Evolutionary conservation across 2,797 vertebrate genomes (phyloP).

Genomic region (Gila robusta): DNA sequence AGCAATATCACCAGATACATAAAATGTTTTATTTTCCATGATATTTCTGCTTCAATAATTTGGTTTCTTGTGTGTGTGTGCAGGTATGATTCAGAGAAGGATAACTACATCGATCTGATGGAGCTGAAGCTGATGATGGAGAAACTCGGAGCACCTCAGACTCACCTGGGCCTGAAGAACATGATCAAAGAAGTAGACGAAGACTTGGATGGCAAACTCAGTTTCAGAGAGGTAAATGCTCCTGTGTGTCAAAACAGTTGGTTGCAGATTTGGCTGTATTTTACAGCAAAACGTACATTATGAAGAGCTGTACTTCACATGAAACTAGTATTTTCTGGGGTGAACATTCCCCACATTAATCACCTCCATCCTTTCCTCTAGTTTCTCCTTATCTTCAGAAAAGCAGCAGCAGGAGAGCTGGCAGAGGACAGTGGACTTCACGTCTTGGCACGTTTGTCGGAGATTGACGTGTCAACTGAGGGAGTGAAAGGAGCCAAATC

Average conservation of each 20-base stretch:
- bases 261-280: background rate
- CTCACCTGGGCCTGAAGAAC: constrained; percentile 92
- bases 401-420: constrained; percentile 91
- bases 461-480: constrained; percentile 93
- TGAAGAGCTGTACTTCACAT: background rate
- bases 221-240: constrained; percentile 89
- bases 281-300: background rate
- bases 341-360: background rate
- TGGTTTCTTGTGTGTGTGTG: background rate
- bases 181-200: constrained; percentile 98
- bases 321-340: background rate
- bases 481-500: constrained; percentile 94
- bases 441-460: constrained; percentile 88
- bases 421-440: constrained; percentile 90
- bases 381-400: constrained; percentile 96
- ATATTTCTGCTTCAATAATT: background rate
- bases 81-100: constrained; percentile 89
- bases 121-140: constrained; percentile 98
- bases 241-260: background rate
- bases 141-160: constrained; percentile 92
- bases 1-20: background rate
- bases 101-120: constrained; percentile 94
- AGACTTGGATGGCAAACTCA: constrained; percentile 92
- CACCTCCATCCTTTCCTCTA: constrained; percentile 58
- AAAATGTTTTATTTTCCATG: background rate